Conservation (phyloP, 2,888 invertebrate species). For the Mesochorus sp. region DNA sequence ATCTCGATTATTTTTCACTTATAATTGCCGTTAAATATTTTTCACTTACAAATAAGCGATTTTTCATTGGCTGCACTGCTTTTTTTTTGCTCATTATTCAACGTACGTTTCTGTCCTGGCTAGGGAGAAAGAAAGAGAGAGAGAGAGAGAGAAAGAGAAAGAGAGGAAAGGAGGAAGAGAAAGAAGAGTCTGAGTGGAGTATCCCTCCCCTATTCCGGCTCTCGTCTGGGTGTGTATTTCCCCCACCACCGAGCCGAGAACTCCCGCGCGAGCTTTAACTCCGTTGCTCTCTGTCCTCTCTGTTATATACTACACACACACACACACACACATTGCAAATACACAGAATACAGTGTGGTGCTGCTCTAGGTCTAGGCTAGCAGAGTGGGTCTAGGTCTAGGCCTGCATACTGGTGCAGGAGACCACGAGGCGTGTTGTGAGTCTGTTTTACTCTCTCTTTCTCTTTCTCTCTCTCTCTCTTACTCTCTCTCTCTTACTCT, state of each 20-base stretch:
- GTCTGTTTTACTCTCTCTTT: conserved; percentile 56
- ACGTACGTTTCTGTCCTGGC: too few species aligned
- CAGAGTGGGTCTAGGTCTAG: conserved; percentile 81
- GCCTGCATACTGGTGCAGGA: conserved; percentile 70
- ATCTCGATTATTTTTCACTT: neutral
- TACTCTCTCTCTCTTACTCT: conserved; percentile 45
- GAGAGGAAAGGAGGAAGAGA: conserved; percentile 9
- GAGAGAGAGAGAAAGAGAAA: neutral
- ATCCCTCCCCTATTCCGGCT: conserved; percentile 43
- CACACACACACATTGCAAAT: neutral
- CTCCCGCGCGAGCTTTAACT: conserved; percentile 50
- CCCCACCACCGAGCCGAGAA: conserved; percentile 12
- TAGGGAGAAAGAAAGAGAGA: conserved; percentile 5
- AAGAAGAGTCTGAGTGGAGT: conserved; percentile 22
- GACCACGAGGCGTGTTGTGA: conserved; percentile 66
- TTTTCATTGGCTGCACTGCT: too few species aligned
- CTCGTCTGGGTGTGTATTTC: conserved; percentile 38
- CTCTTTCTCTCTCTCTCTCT: neutral
- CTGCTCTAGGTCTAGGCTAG: conserved; percentile 76
- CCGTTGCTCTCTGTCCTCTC: conserved; percentile 41
- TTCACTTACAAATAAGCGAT: neutral
- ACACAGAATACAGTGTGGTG: neutral
- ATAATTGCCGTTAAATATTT: too few species aligned
- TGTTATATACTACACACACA: conserved; percentile 3
- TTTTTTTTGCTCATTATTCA: too few species aligned